Conservation (phyloP, 2,113 vertebrate genomes). For the Lepus europaeus region DNA sequence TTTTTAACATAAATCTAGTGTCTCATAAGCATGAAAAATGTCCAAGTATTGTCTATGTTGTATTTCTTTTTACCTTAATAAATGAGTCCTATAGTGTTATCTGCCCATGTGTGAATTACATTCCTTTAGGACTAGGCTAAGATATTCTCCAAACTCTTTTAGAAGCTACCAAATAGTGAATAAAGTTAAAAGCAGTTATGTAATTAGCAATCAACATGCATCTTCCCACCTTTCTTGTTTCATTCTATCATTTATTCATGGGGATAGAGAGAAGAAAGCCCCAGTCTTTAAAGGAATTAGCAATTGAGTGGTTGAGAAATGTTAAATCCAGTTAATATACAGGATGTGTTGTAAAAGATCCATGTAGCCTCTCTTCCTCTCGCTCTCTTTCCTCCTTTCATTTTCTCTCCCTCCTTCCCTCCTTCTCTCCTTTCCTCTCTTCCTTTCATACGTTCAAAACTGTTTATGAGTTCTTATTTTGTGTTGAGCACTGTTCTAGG, state of each 20-base stretch:
- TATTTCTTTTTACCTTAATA: conserved; percentile 64
- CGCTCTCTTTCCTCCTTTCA: neutral
- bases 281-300: conserved; percentile 49
- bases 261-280: conserved; percentile 9
- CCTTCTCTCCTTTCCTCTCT: neutral
- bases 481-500: neutral
- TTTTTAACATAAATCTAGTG: conserved; percentile 64
- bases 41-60: conserved; percentile 21
- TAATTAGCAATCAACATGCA: conserved; percentile 49
- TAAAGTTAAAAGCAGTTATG: conserved; percentile 61
- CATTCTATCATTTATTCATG: conserved; percentile 18
- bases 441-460: neutral
- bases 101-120: conserved; percentile 7
- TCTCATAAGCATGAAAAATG: conserved; percentile 68
- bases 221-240: conserved; percentile 44
- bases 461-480: neutral
- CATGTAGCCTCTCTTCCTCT: neutral
- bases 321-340: neutral
- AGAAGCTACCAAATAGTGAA: conserved; percentile 6
- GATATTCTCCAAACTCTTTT: conserved; percentile 15
- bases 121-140: conserved; percentile 26
- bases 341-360: neutral
- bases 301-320: neutral
- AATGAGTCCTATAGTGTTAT: neutral
- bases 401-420: neutral